Evolutionary conservation across 2,888 invertebrate genomes (phyloP), one percentile per base, ranked within the genome.

Genomic region (Teleogryllus oceanicus): DNA sequence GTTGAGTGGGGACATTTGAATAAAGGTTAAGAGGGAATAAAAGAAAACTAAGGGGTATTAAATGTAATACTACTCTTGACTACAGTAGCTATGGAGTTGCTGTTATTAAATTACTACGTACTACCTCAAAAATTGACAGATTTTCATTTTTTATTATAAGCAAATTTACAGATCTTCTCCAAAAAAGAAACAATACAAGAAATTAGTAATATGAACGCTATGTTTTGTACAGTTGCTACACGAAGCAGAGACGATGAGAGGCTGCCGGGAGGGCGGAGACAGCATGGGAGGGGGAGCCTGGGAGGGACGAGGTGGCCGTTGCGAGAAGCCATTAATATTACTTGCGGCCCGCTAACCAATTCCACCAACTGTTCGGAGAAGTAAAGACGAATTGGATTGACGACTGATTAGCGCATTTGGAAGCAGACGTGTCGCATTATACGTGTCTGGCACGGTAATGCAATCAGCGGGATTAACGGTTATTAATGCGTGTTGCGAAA

Each of bases 371-470:
- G 62, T 62, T 62, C 16, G n/a, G 62, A 62, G 62, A 62, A 62
- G 62, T 62, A 62, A n/a, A 13, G n/a, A 62, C n/a, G 62, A 62
- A 62, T 62, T 62, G 62, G 62, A 62, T 62, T 62, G 62, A 11
- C 62, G 62, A 62, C 62, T 62, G 62, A 62, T 62, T 62, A 62
- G 62, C 62, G 62, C 62, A 62, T 62, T 62, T 62, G 62, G n/a
- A 62, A n/a, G 62, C 62, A 62, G 62, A 62, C 8, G 62, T 62
- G 62, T 62, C 62, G 62, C 62, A 62, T 62, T 62, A 62, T 62
- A 62, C 62, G 62, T 62, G 62, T 1, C 62, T 62, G 62, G 62
- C 16, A 8, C n/a, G 62, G n/a, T 62, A 62, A 62, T n/a, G 62
- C n/a, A 62, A 62, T 62, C 62, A 62, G 62, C 62, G 62, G 62